These are phyloP conservation scores for Plotosus lineatus DNA, from an alignment of 2,113 vertebrate genomes.

Conservation along the genomic window DNA sequence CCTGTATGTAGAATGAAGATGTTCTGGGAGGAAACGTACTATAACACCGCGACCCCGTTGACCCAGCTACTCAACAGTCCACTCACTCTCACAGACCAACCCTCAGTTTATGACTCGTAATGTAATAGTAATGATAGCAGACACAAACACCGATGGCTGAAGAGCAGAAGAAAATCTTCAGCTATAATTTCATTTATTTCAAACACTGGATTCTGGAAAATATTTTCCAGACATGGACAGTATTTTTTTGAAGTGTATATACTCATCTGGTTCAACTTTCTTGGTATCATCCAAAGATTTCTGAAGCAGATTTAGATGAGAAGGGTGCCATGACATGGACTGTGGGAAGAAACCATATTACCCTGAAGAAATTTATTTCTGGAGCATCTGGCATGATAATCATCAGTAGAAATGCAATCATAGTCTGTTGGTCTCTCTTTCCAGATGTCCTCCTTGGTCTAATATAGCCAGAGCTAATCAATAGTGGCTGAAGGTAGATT, in stretches of 20 bases:
- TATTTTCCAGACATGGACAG: not conserved
- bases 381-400: not conserved
- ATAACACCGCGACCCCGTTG: conserved; percentile 9
- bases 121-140: conserved; percentile 5
- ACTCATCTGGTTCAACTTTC: not conserved
- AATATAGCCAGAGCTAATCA: too few species aligned
- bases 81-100: conserved; percentile 10
- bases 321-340: not conserved
- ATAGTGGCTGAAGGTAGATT: too few species aligned
- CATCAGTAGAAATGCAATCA: not conserved
- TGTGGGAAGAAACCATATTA: not conserved
- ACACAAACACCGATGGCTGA: conserved; percentile 17
- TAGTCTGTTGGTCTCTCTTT: not conserved
- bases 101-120: conserved; percentile 29
- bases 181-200: conserved; percentile 6
- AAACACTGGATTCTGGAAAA: not conserved
- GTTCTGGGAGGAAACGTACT: conserved; percentile 30
- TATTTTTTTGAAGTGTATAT: not conserved
- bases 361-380: not conserved
- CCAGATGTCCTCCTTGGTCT: too few species aligned
- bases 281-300: not conserved
- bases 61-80: not conserved
- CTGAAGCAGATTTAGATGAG: too few species aligned
- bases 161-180: not conserved
- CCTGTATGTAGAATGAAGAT: conserved; percentile 19